These are phyloP conservation scores for Drosophila virilis DNA, from an alignment of 1,140 invertebrate species.

Conservation along the genomic window DNA sequence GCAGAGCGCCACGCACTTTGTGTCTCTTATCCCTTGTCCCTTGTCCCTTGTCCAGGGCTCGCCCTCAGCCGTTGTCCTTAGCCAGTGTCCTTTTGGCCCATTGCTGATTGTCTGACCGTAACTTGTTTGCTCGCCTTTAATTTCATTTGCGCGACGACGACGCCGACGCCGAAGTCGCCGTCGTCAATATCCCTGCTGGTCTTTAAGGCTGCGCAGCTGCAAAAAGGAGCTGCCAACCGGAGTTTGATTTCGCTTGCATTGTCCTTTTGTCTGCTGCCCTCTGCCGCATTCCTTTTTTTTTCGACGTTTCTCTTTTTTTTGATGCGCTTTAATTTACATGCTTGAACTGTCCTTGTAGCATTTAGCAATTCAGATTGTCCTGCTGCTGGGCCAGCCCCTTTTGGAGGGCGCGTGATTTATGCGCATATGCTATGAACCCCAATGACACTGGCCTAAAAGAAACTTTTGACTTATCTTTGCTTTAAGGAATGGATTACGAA, in stretches of 20 bases:
- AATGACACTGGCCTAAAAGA: constrained; percentile 17
- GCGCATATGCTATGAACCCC: constrained; percentile 69
- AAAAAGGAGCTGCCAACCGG: constrained; percentile 7
- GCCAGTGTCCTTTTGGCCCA: constrained; percentile 59
- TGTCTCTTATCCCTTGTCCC: constrained; percentile 28
- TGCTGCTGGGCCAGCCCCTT: constrained; percentile 41
- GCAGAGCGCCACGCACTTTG: constrained; percentile 52
- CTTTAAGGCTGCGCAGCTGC: constrained; percentile 36
- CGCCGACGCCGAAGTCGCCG: constrained; percentile 7
- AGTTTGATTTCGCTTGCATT: constrained; percentile 27
- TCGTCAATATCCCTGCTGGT: constrained; percentile 42
- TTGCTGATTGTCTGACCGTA: constrained; percentile 81
- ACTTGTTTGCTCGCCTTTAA: constrained; percentile 84
- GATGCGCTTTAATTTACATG: constrained; percentile 81
- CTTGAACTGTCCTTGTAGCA: constrained; percentile 82
- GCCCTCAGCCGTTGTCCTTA: constrained; percentile 53
- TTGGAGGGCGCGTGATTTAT: constrained; percentile 70
- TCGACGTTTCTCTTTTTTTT: constrained; percentile 35
- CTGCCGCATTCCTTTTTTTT: constrained; percentile 8
- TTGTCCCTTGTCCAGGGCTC: constrained; percentile 18
- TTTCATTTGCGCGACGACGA: constrained; percentile 71
- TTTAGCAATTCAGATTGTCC: constrained; percentile 80
- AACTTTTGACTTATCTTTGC: constrained; percentile 5
- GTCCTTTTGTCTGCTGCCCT: constrained; percentile 36
- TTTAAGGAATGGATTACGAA: neutral